Percentiles rank a stretch among this genome's conserved stretches.
Evolutionary conservation across 2,113 vertebrate genomes (phyloP).

Genomic region (Cyanoliseus patagonus): DNA sequence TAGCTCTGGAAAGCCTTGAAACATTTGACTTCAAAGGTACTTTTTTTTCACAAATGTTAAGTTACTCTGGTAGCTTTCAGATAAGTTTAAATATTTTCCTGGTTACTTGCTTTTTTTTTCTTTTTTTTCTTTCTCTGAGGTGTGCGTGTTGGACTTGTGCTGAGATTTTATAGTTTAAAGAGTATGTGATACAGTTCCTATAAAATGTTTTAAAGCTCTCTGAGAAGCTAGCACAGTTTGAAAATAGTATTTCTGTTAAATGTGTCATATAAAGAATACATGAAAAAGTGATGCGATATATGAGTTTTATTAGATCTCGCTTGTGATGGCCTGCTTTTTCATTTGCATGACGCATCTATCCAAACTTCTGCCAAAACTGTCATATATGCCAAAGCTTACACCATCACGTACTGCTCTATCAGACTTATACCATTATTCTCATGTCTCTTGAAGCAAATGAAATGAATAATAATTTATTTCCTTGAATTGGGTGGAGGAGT

Average conservation of each 20-base stretch:
- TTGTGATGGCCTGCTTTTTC: neutral
- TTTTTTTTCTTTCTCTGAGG: neutral
- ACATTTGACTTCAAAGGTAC: neutral
- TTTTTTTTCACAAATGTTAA: neutral
- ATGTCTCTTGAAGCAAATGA: neutral
- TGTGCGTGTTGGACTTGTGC: neutral
- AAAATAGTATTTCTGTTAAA: constrained; percentile 24
- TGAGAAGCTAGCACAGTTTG: neutral
- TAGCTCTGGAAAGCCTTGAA: constrained; percentile 3
- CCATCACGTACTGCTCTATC: neutral
- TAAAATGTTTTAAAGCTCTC: neutral
- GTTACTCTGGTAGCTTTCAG: neutral
- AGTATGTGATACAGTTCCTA: neutral
- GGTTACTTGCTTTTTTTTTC: neutral
- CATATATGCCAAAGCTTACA: neutral
- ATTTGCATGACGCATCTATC: neutral
- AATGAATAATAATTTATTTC: neutral
- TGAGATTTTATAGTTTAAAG: neutral
- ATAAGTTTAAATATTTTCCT: neutral
- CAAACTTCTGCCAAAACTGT: neutral
- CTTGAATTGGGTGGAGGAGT: neutral
- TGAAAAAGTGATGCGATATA: neutral
- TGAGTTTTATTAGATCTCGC: neutral
- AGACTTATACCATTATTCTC: neutral
- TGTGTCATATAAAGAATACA: neutral